Percentiles rank a stretch among this genome's conserved stretches.
Conservation (phyloP, 2,888 invertebrate genomes). For the Lobophora halterata region DNA sequence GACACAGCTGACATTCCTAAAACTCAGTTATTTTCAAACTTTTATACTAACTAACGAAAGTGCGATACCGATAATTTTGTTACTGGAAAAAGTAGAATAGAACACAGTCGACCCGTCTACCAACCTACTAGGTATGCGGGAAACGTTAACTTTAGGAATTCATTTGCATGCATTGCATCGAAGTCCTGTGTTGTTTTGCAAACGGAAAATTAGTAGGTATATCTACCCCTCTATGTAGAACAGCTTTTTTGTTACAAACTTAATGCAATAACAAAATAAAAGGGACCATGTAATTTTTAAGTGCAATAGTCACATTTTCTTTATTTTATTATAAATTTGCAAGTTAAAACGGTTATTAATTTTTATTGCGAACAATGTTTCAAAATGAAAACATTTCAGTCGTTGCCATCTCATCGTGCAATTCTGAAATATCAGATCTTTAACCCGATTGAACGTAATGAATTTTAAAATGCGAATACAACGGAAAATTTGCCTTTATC, state of each 20-base stretch:
- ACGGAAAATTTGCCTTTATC: slow-evolving; percentile 35
- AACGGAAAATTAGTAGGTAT: slow-evolving; percentile 22
- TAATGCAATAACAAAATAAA: too few relatives aligned
- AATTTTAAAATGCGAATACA: slow-evolving; percentile 30
- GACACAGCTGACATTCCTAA: too few relatives aligned
- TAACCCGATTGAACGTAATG: slow-evolving; percentile 29
- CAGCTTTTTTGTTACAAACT: slow-evolving; percentile 11
- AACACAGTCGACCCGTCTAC: slow-evolving; percentile 1
- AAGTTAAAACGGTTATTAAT: background rate
- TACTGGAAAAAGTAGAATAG: slow-evolving; percentile 1
- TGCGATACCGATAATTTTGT: background rate
- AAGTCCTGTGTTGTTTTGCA: slow-evolving; percentile 22
- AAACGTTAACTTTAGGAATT: slow-evolving; percentile 20
- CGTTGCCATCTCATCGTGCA: slow-evolving; percentile 11
- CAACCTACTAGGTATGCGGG: background rate
- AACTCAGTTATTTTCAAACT: too few relatives aligned
- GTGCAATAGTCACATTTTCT: too few relatives aligned
- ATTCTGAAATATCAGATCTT: slow-evolving; percentile 28
- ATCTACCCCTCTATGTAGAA: slow-evolving; percentile 11
- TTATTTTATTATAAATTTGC: too few relatives aligned
- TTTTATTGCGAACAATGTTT: background rate
- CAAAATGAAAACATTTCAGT: slow-evolving; percentile 4
- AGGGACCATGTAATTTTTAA: too few relatives aligned
- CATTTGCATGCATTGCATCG: slow-evolving; percentile 25
- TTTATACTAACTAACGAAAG: background rate